These are phyloP conservation scores for Lerista edwardsae DNA, from an alignment of 2,797 vertebrate species.

Conservation along the genomic window DNA sequence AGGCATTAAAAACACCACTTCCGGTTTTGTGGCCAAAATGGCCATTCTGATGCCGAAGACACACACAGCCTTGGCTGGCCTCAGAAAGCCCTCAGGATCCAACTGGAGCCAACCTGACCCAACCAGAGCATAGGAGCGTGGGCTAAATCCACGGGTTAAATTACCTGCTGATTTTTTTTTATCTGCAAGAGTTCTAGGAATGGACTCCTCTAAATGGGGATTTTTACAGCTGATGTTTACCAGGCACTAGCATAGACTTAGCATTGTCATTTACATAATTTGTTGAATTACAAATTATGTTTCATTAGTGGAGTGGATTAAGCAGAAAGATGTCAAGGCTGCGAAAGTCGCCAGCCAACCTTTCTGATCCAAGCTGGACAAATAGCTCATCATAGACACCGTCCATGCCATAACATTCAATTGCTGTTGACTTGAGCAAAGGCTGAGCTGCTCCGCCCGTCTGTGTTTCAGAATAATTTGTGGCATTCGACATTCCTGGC, in stretches of 20 bases:
- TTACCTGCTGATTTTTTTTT: too few relatives aligned
- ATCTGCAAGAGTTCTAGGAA: too few relatives aligned
- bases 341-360: slow-evolving; percentile 48
- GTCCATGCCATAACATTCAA: neutral
- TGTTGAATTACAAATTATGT: slow-evolving; percentile 60
- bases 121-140: too few relatives aligned
- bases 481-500: slow-evolving; percentile 10
- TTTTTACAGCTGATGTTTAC: slow-evolving; percentile 63
- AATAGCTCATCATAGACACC: slow-evolving; percentile 40
- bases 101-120: too few relatives aligned
- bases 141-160: too few relatives aligned
- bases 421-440: slow-evolving; percentile 7
- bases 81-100: too few relatives aligned
- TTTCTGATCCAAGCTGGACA: slow-evolving; percentile 21
- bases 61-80: too few relatives aligned
- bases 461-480: neutral
- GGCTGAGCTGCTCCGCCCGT: slow-evolving; percentile 9
- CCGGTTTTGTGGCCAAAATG: too few relatives aligned
- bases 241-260: slow-evolving; percentile 59
- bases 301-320: slow-evolving; percentile 45
- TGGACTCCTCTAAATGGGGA: slow-evolving; percentile 1
- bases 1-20: too few relatives aligned
- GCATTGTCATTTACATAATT: slow-evolving; percentile 60
- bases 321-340: slow-evolving; percentile 45
- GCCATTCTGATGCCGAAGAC: too few relatives aligned